phyloP scores from a whole-genome alignment of 2,113 vertebrate species.

The Peromyscus leucopus region DNA sequence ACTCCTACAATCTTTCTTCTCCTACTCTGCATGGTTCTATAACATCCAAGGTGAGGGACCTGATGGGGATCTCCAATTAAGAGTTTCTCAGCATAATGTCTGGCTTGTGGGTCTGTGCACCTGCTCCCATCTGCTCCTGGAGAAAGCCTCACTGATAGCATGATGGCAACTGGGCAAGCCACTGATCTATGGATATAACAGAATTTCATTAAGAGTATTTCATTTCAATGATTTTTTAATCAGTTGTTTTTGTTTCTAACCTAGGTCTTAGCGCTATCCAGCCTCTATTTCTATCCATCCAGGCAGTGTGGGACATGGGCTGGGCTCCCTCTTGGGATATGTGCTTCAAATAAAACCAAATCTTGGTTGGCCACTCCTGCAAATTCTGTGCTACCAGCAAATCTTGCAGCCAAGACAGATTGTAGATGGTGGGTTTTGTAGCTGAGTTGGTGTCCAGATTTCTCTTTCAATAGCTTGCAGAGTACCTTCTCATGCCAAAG shows the following conservation, averaged over 20 bases:
- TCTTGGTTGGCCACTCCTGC: background rate
- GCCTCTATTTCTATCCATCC: background rate
- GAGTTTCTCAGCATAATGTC: too few relatives aligned
- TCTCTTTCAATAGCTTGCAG: background rate
- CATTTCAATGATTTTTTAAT: background rate
- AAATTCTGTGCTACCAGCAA: background rate
- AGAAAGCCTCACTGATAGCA: background rate
- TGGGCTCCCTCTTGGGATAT: background rate
- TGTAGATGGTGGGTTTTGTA: background rate
- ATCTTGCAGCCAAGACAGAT: background rate
- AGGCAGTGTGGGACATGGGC: too few relatives aligned
- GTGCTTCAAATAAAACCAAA: background rate
- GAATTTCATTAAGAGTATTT: background rate
- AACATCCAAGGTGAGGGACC: background rate
- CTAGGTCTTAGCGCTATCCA: rapidly evolving
- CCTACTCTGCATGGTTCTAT: background rate
- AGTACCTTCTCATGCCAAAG: background rate
- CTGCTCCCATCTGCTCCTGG: background rate
- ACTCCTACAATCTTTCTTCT: background rate
- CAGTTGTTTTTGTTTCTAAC: too few relatives aligned
- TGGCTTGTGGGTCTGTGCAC: background rate
- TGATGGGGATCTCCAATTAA: background rate
- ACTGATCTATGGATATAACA: too few relatives aligned
- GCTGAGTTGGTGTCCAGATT: background rate
- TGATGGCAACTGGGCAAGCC: background rate